Conservation (phyloP, 23 tunicate genomes). For the Ciona savignyi region DNA sequence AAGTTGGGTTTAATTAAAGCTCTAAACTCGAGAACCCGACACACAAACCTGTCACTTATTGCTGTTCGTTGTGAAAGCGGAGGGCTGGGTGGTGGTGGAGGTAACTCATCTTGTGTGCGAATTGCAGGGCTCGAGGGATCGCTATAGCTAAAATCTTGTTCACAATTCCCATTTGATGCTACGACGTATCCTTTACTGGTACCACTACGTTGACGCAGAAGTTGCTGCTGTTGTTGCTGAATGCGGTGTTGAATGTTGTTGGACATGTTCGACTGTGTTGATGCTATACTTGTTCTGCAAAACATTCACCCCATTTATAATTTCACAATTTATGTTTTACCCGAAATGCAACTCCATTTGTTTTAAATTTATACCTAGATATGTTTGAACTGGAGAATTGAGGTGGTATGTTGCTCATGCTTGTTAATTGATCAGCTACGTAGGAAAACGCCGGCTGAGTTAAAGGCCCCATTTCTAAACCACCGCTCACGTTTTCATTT, state of each 20-base stretch:
- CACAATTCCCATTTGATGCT: neutral
- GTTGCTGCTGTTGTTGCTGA: conserved; percentile 27
- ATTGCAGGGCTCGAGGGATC: conserved; percentile 4
- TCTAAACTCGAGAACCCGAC: neutral
- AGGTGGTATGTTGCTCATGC: conserved; percentile 44
- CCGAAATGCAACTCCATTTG: too few species aligned
- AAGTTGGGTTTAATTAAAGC: neutral
- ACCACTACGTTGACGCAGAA: conserved; percentile 15
- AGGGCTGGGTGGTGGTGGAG: conserved; percentile 65
- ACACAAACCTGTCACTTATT: conserved; percentile 57
- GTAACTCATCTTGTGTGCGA: conserved; percentile 28
- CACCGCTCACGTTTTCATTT: conserved; percentile 10
- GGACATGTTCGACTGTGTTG: conserved; percentile 9
- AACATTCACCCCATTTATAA: too few species aligned
- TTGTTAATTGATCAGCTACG: conserved; percentile 82
- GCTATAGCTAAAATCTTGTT: neutral
- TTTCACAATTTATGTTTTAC: too few species aligned
- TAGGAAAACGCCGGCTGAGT: conserved; percentile 43
- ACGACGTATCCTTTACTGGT: conserved; percentile 2
- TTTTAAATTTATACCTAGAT: conserved; percentile 7
- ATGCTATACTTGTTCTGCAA: conserved; percentile 19
- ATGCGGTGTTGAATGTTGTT: conserved; percentile 11
- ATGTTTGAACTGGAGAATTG: conserved; percentile 43
- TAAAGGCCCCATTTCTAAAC: conserved; percentile 3
- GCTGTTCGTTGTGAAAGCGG: conserved; percentile 55